phyloP scores from a whole-genome alignment of 2,113 vertebrate genomes.

The Chaetura pelagica region DNA sequence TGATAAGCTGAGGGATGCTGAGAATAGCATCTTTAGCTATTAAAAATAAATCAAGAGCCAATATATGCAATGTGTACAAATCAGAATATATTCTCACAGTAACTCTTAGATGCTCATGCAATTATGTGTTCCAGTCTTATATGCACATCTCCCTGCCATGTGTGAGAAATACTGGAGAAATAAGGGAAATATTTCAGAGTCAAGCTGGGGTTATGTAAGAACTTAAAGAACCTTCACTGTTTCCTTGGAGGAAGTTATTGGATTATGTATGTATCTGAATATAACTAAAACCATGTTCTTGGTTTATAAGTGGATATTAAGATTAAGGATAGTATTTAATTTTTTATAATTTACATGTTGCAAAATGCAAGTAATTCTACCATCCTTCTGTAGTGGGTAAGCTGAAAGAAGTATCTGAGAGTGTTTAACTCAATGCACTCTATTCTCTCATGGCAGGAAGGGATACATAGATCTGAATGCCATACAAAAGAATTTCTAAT shows the following conservation, averaged over 20 bases:
- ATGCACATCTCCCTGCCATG: not conserved
- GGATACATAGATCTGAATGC: conserved; percentile 75
- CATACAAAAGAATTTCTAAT: conserved; percentile 68
- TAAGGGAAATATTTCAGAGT: not conserved
- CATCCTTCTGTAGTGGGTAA: not conserved
- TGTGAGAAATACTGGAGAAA: not conserved
- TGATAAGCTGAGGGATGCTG: not conserved
- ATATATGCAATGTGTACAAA: not conserved
- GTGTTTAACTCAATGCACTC: not conserved
- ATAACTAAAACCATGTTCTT: not conserved
- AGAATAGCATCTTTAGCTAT: not conserved
- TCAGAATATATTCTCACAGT: not conserved
- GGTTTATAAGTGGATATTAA: not conserved
- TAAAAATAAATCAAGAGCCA: not conserved
- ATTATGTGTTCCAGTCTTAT: not conserved
- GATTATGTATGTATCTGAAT: not conserved
- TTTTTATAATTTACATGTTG: not conserved
- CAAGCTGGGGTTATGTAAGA: not conserved
- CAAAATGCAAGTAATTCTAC: not conserved
- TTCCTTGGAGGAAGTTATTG: not conserved
- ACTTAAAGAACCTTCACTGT: not conserved
- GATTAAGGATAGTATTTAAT: not conserved
- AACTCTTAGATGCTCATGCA: not conserved
- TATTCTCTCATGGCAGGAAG: conserved; percentile 3
- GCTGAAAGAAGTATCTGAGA: not conserved